These are phyloP conservation scores for Tachysurus fulvidraco DNA, from an alignment of 2,113 vertebrate genomes.

Conservation along the genomic window DNA sequence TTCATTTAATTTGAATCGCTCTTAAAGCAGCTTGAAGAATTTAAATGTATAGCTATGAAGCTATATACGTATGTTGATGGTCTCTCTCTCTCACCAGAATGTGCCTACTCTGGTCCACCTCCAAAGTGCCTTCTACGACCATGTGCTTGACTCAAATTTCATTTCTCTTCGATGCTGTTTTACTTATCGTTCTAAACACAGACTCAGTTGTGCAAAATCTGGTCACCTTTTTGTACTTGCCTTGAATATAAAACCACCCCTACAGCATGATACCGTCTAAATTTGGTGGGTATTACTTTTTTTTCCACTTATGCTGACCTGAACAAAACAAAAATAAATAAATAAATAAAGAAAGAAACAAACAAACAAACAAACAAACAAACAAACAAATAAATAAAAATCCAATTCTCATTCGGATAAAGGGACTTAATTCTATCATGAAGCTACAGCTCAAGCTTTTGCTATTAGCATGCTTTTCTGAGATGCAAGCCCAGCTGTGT, in stretches of 20 bases:
- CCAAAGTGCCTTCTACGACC: neutral
- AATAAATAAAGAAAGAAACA: neutral
- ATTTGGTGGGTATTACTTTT: neutral
- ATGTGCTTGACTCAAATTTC: neutral
- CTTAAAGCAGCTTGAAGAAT: too few species aligned
- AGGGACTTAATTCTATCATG: slow-evolving; percentile 22
- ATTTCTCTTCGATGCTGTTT: neutral
- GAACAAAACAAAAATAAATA: neutral
- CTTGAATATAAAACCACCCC: neutral
- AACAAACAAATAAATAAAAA: neutral
- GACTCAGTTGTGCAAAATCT: neutral
- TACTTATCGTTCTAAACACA: neutral
- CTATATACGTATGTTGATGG: too few species aligned
- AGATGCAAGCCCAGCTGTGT: slow-evolving; percentile 45
- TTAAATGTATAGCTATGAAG: too few species aligned
- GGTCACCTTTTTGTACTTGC: neutral
- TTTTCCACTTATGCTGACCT: neutral
- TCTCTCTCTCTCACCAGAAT: too few species aligned
- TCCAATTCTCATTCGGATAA: slow-evolving; percentile 3
- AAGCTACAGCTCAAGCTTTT: slow-evolving; percentile 35
- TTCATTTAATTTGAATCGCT: too few species aligned
- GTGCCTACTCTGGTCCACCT: too few species aligned
- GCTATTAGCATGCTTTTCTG: slow-evolving; percentile 23
- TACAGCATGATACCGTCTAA: neutral
- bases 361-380: too few species aligned